Evolutionary conservation across 2,888 invertebrate genomes (phyloP), one percentile per base, ranked within the genome.

Genomic region (Polylopha cassiicola): DNA sequence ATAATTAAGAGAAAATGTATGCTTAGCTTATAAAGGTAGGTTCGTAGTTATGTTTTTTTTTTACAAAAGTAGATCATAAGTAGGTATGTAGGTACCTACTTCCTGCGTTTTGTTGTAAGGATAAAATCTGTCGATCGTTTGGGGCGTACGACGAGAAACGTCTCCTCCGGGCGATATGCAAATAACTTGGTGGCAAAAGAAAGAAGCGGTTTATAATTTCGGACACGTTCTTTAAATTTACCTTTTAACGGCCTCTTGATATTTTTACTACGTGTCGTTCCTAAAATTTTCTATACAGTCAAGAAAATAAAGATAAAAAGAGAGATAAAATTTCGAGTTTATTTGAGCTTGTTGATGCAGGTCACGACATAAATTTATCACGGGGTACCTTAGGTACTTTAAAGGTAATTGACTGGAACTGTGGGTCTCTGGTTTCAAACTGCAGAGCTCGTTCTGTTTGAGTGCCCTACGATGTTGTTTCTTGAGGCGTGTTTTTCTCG

Each of bases 211-310:
- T 74, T 73, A 65, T 72, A 69, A 78, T 76, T 77, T 75, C 51
- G 61, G 63, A 69, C 78, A 77, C 76, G 77, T 75, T 66, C 60
- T 70, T 66, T 64, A 76, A 78, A 76, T 79, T 76, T 70, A 72
- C 72, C 72, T 76, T 69, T 71, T 73, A 78, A 77, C 73, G 65
- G 66, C 66, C 68, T 65, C 72, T 65, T 72, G 70, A 78, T 77
- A 76, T 77, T 78, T 77, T 73, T 70, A 71, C 66, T 72, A 73
- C 73, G 74, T 75, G 77, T 75, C 65, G 55, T 64, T 58, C 64
- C 61, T 59, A 59, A 69, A 62, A 67, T 62, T 59, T 66, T 67
- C 58, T 65, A 63, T 66, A 70, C 62, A 59, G 49, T 52, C 49
- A 53, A 50, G 65, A 61, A 66, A 69, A 70, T 68, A 67, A 34